A percentile compares a stretch with the other conserved stretches of the same genome.
phyloP scores from a whole-genome alignment of 2,797 vertebrate species.

The Echiichthys vipera region DNA sequence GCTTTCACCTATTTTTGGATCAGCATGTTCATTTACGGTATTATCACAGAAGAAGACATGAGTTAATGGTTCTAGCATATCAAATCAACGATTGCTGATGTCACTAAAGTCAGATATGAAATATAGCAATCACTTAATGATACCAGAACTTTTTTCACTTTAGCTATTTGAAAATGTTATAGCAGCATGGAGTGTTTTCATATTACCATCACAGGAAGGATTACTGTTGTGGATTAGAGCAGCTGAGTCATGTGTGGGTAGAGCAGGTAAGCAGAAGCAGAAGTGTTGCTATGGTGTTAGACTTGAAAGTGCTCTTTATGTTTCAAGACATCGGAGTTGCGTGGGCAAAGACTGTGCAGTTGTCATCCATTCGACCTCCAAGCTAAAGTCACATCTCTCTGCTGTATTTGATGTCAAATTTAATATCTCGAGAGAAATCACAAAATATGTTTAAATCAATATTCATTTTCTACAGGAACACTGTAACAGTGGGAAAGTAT shows the following conservation, averaged over 20 bases:
- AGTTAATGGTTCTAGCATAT: neutral
- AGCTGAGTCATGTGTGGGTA: constrained; percentile 76
- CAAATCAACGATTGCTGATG: neutral
- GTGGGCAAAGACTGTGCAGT: constrained; percentile 68
- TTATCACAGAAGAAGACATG: neutral
- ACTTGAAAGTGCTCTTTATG: constrained; percentile 76
- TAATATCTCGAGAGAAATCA: constrained; percentile 57
- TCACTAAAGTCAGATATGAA: neutral
- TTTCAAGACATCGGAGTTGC: constrained; percentile 74
- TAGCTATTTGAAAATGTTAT: constrained; percentile 22
- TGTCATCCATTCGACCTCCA: constrained; percentile 69
- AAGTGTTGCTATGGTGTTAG: constrained; percentile 79
- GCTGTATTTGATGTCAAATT: constrained; percentile 59
- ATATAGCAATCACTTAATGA: constrained; percentile 1
- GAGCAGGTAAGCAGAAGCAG: constrained; percentile 71
- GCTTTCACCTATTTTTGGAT: neutral
- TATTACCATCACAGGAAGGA: constrained; percentile 60
- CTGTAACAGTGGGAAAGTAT: neutral
- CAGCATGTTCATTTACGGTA: neutral
- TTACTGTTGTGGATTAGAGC: constrained; percentile 62
- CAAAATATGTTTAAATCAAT: constrained; percentile 33
- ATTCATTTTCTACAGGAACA: constrained; percentile 1
- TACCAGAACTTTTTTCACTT: constrained; percentile 1
- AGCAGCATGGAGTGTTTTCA: constrained; percentile 39
- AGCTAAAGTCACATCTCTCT: constrained; percentile 62